Percentiles rank a stretch among this genome's conserved stretches.
phyloP scores from a whole-genome alignment of 2,113 vertebrate genomes.

The Tichodroma muraria region DNA sequence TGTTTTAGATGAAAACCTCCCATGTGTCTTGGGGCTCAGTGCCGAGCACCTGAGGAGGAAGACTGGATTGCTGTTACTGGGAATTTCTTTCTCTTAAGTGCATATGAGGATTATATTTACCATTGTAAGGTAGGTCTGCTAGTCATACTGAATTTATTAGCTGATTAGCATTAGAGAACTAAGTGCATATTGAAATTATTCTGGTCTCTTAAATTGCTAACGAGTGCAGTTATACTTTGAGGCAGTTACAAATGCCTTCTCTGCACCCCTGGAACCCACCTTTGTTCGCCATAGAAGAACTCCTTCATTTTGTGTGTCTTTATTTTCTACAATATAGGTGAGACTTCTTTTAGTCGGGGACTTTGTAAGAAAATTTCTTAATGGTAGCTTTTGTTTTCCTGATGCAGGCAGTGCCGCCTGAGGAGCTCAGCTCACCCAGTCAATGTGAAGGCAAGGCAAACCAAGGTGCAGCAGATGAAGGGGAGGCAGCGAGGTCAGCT shows the following conservation, averaged over 20 bases:
- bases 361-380: not conserved
- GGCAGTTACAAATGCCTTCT: not conserved
- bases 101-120: not conserved
- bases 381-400: constrained; percentile 55
- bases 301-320: not conserved
- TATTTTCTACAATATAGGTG: not conserved
- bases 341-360: not conserved
- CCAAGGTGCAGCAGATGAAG: constrained; percentile 51
- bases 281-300: not conserved
- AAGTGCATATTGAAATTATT: not conserved
- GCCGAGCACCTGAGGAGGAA: not conserved
- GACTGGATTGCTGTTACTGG: not conserved
- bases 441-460: constrained; percentile 35
- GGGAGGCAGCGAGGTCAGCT: not conserved
- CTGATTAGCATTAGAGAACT: not conserved
- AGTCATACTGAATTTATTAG: not conserved
- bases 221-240: not conserved
- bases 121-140: not conserved
- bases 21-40: not conserved
- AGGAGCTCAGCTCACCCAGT: constrained; percentile 63
- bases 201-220: not conserved
- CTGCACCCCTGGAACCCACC: not conserved
- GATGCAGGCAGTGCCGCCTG: constrained; percentile 67
- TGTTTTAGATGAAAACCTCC: not conserved
- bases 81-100: not conserved